Evolutionary conservation across 2,797 vertebrate genomes (phyloP).

Genomic region (Peromyscus aztecus): DNA sequence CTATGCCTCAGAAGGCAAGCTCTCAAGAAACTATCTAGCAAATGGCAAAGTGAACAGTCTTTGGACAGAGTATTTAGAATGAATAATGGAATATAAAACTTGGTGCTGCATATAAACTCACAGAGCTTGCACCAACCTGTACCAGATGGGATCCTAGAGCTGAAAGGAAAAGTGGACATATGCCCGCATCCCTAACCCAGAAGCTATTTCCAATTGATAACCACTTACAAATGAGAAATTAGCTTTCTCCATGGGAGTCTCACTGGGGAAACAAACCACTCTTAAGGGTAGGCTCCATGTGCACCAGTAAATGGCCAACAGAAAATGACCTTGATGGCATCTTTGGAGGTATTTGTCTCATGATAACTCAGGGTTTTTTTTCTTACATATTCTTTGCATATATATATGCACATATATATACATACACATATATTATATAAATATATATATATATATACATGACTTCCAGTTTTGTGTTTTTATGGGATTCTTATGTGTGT

Average conservation of each 20-base stretch:
- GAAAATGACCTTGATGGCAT: not conserved
- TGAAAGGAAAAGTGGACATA: not conserved
- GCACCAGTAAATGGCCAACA: too few species aligned
- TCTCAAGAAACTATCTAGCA: constrained; percentile 31
- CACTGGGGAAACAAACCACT: not conserved
- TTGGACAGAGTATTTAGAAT: not conserved
- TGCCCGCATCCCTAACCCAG: not conserved
- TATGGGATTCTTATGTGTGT: not conserved
- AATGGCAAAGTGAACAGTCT: not conserved
- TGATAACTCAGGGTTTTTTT: not conserved
- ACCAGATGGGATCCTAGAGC: not conserved
- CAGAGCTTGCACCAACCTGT: not conserved
- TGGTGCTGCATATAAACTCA: not conserved
- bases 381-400: not conserved
- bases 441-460: not conserved
- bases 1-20: not conserved
- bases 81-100: constrained; percentile 16
- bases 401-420: too few species aligned
- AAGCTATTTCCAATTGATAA: not conserved
- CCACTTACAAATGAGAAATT: not conserved
- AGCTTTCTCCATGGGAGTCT: not conserved
- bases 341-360: not conserved
- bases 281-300: not conserved
- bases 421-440: too few species aligned
- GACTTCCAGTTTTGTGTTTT: not conserved